Evolutionary conservation across 2,797 vertebrate genomes (phyloP).

Genomic region (Myotis vivesi): DNA sequence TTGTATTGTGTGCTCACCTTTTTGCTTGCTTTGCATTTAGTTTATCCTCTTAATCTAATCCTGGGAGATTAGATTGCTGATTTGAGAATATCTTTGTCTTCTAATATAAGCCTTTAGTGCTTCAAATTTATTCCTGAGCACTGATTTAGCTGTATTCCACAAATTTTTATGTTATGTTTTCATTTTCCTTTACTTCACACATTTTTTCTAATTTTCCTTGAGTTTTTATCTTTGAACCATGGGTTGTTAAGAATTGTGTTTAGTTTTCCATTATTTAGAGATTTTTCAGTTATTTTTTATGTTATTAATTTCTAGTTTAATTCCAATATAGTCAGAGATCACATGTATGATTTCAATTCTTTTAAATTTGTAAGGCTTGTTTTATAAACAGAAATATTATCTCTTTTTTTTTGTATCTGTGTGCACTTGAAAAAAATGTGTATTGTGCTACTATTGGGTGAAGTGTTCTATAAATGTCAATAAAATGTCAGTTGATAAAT

Average conservation of each 20-base stretch:
- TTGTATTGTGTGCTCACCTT: not conserved
- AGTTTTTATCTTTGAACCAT: not conserved
- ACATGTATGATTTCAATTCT: not conserved
- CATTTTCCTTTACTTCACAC: not conserved
- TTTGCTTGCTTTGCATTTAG: not conserved
- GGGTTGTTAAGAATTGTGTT: not conserved
- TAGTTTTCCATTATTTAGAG: not conserved
- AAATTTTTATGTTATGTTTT: not conserved
- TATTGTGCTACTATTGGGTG: not conserved
- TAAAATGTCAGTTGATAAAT: not conserved
- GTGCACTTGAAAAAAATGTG: not conserved
- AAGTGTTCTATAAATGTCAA: not conserved
- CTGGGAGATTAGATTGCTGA: not conserved
- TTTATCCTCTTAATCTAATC: not conserved
- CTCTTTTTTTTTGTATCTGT: not conserved
- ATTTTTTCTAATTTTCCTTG: slow-evolving; percentile 11
- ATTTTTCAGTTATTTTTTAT: not conserved
- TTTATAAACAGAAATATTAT: not conserved
- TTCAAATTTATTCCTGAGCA: not conserved
- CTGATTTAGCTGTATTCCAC: not conserved
- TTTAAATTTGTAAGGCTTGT: not conserved
- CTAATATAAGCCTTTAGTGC: not conserved
- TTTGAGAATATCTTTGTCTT: not conserved
- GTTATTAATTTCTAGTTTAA: not conserved
- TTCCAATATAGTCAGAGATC: not conserved